These are phyloP conservation scores for Grantiella picta DNA, from an alignment of 2,113 vertebrate species.

Conservation along the genomic window DNA sequence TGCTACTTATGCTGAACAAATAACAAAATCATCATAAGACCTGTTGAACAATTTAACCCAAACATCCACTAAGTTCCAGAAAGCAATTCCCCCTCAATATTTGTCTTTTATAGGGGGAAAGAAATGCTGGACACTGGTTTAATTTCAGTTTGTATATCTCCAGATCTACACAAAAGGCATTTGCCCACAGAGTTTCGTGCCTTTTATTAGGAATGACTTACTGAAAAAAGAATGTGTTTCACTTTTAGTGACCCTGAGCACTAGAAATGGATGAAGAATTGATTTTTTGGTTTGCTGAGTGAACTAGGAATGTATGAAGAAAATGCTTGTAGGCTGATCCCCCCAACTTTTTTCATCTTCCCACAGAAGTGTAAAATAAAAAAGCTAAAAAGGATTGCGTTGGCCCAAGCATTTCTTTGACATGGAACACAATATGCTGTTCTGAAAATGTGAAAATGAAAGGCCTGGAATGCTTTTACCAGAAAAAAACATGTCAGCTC, in stretches of 20 bases:
- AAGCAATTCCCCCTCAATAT: background rate
- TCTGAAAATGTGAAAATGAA: background rate
- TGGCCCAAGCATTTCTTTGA: background rate
- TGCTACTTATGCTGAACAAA: background rate
- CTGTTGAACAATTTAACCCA: background rate
- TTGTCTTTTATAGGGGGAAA: background rate
- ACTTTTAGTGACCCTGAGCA: background rate
- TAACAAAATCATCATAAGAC: background rate
- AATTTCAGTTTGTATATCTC: background rate
- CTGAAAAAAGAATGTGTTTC: conserved; percentile 14
- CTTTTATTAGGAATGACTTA: conserved; percentile 1
- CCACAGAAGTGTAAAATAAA: background rate
- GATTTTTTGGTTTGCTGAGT: conserved; percentile 30
- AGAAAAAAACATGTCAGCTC: background rate
- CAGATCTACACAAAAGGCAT: background rate
- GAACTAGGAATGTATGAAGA: background rate
- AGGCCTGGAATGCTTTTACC: background rate
- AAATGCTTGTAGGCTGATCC: background rate
- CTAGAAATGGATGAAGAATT: background rate
- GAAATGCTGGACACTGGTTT: background rate
- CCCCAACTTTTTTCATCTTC: background rate
- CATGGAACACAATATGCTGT: background rate
- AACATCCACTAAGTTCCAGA: background rate
- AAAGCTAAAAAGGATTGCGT: background rate
- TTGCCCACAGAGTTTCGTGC: background rate